A percentile compares a stretch with the other conserved stretches of the same genome.
Conservation (phyloP, 1,140 invertebrate species). For the Papilio aristodemus region DNA sequence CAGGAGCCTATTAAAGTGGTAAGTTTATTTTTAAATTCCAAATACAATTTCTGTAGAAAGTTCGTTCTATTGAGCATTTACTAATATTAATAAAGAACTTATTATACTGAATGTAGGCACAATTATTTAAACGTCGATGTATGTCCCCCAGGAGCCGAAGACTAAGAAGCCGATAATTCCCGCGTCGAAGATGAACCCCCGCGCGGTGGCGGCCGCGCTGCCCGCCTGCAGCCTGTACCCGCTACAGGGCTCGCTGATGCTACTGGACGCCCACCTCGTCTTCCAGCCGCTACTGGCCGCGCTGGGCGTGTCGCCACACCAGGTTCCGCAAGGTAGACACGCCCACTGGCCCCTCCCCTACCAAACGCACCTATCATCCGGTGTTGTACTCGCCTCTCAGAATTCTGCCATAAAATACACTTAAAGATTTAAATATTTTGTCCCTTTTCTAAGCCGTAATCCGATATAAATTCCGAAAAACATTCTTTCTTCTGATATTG, state of each 20-base stretch:
- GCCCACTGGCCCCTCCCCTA: not conserved
- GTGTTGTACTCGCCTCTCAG: too few species aligned
- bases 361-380: too few species aligned
- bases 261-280: constrained; percentile 95
- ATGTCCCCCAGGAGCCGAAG: constrained; percentile 54
- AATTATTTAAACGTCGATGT: not conserved
- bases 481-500: too few species aligned
- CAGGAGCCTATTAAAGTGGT: constrained; percentile 86
- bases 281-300: constrained; percentile 93
- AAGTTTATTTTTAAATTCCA: constrained; percentile 37
- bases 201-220: constrained; percentile 77
- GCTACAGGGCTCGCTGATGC: constrained; percentile 89
- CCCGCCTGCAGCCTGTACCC: constrained; percentile 83
- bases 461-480: too few species aligned
- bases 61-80: too few species aligned
- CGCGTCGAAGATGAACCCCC: constrained; percentile 64
- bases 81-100: too few species aligned
- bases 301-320: constrained; percentile 92
- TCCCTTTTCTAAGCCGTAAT: too few species aligned
- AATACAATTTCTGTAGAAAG: too few species aligned
- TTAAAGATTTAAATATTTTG: too few species aligned
- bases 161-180: constrained; percentile 67
- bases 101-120: too few species aligned
- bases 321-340: constrained; percentile 79
- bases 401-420: too few species aligned